Conservation (phyloP, 2,888 invertebrate species). For the Parnassius apollo region DNA sequence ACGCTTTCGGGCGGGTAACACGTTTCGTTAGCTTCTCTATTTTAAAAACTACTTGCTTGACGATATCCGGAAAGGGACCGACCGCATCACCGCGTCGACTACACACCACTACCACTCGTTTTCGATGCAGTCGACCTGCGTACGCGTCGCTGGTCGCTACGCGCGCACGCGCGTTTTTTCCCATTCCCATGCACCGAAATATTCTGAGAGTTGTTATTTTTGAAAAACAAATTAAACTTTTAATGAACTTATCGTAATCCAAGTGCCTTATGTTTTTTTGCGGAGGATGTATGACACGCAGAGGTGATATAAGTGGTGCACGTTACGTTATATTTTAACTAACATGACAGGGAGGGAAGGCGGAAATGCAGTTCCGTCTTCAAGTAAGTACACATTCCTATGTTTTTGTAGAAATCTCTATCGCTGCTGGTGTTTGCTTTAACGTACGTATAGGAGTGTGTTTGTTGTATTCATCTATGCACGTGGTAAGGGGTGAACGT, state of each 20-base stretch:
- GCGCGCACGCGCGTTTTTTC: conserved; percentile 64
- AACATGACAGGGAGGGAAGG: conserved; percentile 78
- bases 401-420: conserved; percentile 42
- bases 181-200: conserved; percentile 60
- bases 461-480: conserved; percentile 37
- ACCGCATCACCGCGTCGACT: conserved; percentile 30
- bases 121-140: conserved; percentile 78
- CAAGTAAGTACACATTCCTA: conserved; percentile 63
- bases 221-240: conserved; percentile 46
- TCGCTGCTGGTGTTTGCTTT: conserved; percentile 29
- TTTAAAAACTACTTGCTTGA: conserved; percentile 75
- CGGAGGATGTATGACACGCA: conserved; percentile 66
- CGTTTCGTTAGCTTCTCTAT: conserved; percentile 79
- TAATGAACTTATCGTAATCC: conserved; percentile 52
- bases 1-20: conserved; percentile 77
- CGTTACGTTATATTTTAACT: conserved; percentile 59
- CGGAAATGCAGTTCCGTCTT: conserved; percentile 80
- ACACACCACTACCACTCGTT: conserved; percentile 65
- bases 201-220: conserved; percentile 58
- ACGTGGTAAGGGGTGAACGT: conserved; percentile 41
- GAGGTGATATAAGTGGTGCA: conserved; percentile 75
- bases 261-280: conserved; percentile 56
- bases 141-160: conserved; percentile 72
- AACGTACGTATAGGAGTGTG: conserved; percentile 33
- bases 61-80: conserved; percentile 78